phyloP scores from a whole-genome alignment of 2,888 invertebrate species.

The Andrena bicolor region DNA sequence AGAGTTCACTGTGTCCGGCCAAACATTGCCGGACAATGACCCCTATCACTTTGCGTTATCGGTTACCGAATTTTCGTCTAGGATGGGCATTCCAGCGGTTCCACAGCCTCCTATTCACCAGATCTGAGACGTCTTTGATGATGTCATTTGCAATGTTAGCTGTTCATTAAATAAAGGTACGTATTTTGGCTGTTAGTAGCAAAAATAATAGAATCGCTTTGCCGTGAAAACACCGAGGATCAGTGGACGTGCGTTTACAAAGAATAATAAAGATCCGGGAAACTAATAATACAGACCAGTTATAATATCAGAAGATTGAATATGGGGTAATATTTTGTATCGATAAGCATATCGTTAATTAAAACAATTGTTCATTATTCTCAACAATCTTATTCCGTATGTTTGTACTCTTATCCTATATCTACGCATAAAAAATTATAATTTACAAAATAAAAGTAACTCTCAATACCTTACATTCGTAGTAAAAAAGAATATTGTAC shows the following conservation, averaged over 20 bases:
- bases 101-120: too few species aligned
- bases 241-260: conserved; percentile 97
- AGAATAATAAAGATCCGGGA: conserved; percentile 89
- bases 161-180: conserved; percentile 97
- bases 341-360: conserved; percentile 59
- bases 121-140: conserved; percentile 91
- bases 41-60: too few species aligned
- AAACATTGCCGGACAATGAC: too few species aligned
- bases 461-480: conserved; percentile 5
- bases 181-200: conserved; percentile 98
- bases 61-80: too few species aligned
- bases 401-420: conserved; percentile 40
- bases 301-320: conserved; percentile 76
- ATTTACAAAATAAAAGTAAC: conserved; percentile 33
- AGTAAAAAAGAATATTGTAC: conserved; percentile 30
- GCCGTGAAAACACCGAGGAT: conserved; percentile 96
- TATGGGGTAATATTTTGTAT: conserved; percentile 62
- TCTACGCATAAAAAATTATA: conserved; percentile 31
- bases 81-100: too few species aligned
- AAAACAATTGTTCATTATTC: conserved; percentile 46
- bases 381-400: conserved; percentile 40
- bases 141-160: conserved; percentile 99
- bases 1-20: too few species aligned
- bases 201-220: conserved; percentile 99
- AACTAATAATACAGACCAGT: conserved; percentile 85